Percentiles rank a stretch among this genome's conserved stretches.
phyloP scores from a whole-genome alignment of 2,113 vertebrate species.

The Rhynchomys soricoides region DNA sequence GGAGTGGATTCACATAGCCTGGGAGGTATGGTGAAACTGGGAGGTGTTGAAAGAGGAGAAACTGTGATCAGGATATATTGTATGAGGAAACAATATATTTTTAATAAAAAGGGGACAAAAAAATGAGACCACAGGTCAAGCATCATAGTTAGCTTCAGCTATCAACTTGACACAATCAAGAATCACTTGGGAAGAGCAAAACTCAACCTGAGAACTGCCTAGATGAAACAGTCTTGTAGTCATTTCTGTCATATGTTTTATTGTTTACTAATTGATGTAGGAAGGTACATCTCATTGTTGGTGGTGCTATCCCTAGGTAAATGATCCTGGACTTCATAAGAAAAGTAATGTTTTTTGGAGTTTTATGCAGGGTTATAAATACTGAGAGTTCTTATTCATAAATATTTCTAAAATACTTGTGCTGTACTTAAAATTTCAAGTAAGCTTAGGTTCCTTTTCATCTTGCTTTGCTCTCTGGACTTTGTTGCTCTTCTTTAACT shows the following conservation, averaged over 20 bases:
- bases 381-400: not conserved
- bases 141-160: not conserved
- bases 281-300: not conserved
- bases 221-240: not conserved
- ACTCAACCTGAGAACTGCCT: not conserved
- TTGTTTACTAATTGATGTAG: not conserved
- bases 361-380: too few relatives aligned
- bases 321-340: not conserved
- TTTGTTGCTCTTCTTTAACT: not conserved
- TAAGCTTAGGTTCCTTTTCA: not conserved
- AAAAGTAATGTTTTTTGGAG: not conserved
- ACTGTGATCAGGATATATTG: not conserved
- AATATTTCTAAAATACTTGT: not conserved
- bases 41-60: not conserved
- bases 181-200: not conserved
- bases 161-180: not conserved
- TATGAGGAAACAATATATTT: not conserved
- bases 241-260: not conserved
- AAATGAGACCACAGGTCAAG: not conserved
- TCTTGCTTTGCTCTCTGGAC: conserved; percentile 27
- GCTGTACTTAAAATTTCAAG: not conserved
- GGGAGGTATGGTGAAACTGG: not conserved
- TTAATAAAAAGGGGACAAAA: not conserved
- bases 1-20: too few relatives aligned
- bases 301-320: not conserved